A percentile compares a stretch with the other conserved stretches of the same genome.
phyloP scores from a whole-genome alignment of 2,797 vertebrate species.

The Thunnus albacares region DNA sequence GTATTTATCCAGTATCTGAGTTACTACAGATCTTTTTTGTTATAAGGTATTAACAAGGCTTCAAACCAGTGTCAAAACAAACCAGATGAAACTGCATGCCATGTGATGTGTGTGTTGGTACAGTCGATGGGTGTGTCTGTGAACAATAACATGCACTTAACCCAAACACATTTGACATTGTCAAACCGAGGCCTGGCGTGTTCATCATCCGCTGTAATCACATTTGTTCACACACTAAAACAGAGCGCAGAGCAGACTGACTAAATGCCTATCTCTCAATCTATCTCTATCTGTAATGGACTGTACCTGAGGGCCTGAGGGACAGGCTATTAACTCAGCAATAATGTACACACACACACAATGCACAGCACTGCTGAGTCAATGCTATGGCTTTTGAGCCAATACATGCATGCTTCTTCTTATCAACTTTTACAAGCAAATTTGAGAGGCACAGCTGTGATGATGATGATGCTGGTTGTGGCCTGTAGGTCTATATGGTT shows the following conservation, averaged over 20 bases:
- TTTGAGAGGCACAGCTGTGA: conserved; percentile 56
- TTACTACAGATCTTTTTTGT: background rate
- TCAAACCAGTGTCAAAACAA: conserved; percentile 23
- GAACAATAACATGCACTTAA: background rate
- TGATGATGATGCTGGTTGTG: conserved; percentile 45
- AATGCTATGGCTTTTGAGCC: conserved; percentile 33
- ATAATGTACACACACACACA: background rate
- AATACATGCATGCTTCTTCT: conserved; percentile 32
- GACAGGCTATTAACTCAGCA: conserved; percentile 44
- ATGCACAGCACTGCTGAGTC: conserved; percentile 40
- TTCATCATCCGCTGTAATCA: conserved; percentile 33
- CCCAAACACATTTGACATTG: conserved; percentile 12
- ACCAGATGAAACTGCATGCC: conserved; percentile 6
- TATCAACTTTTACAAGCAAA: conserved; percentile 32
- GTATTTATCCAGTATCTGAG: background rate
- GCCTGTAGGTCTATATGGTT: conserved; percentile 56
- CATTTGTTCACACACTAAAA: conserved; percentile 16
- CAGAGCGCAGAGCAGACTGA: conserved; percentile 31
- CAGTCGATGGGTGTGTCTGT: conserved; percentile 28
- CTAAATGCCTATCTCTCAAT: conserved; percentile 38
- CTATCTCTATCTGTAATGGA: conserved; percentile 36
- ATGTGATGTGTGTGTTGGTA: background rate
- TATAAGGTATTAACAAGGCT: conserved; percentile 7
- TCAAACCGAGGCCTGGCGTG: conserved; percentile 3
- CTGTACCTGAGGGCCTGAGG: conserved; percentile 36